Conservation (phyloP, 2,113 vertebrate species). For the Coracopsis vasa region DNA sequence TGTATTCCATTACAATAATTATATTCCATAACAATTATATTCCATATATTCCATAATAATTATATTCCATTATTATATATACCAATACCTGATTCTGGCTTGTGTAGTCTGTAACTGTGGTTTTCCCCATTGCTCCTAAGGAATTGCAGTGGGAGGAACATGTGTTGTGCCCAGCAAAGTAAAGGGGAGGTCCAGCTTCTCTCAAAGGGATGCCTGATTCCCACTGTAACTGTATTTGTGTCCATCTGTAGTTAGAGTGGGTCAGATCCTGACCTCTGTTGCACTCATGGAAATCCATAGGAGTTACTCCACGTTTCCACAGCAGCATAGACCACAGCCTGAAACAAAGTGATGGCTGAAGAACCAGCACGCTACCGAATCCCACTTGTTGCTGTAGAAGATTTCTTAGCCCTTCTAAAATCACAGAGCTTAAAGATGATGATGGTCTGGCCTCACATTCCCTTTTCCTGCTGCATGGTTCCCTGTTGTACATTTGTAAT, state of each 20-base stretch:
- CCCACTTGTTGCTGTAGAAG: not conserved
- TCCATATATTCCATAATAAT: not conserved
- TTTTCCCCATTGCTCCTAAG: not conserved
- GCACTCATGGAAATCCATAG: not conserved
- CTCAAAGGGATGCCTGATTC: not conserved
- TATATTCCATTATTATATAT: too few relatives aligned
- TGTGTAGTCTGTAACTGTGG: not conserved
- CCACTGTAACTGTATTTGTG: not conserved
- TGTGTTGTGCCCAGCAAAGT: not conserved
- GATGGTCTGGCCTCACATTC: not conserved
- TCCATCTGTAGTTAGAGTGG: not conserved
- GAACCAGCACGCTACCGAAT: not conserved
- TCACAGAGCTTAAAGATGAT: not conserved
- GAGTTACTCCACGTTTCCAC: not conserved
- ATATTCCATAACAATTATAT: too few relatives aligned
- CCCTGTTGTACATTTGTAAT: not conserved
- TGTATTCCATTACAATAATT: not conserved
- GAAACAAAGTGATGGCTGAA: not conserved
- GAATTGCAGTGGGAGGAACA: not conserved
- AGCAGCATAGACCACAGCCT: not conserved
- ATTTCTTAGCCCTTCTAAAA: not conserved
- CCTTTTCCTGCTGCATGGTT: not conserved
- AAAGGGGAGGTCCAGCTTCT: not conserved
- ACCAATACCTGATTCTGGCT: not conserved
- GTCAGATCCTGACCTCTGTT: not conserved